Base-by-base conservation (phyloP, 2,888 invertebrate genomes). In the Osmoderma eremita region DNA sequence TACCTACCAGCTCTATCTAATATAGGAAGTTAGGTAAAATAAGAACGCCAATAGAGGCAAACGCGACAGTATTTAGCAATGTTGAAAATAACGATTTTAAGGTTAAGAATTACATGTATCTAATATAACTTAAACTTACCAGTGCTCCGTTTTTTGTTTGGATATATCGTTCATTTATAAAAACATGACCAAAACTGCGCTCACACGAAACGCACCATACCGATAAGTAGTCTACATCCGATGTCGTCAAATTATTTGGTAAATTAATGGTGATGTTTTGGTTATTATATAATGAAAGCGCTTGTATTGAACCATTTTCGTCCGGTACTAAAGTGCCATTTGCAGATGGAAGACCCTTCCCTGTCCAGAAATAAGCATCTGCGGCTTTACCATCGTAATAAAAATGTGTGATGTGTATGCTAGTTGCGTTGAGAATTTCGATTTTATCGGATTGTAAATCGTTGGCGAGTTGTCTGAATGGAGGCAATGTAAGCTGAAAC, bases 321-420 rank as follows among this genome's bases (percentile, higher is more conserved):
- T 69, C 54, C 0, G 69, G 67, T 12, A 75, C 65, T 5, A 67
- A 12, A 8, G 50, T 70, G 12, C 72, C 73, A 10, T 65, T 65
- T 10, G 38, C 48, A 0, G 65, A 48, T 0, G 73, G 71, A 54
- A 54, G 41, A 15, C 75, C 73, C 22, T 56, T 70, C 42, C 75
- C 75, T 5, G 70, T 71, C 69, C 70, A 69, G 65, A 75, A 74
- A 58, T 73, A 67, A 2, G 73, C 72, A 41, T 73, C 73, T 10
- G 73, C 70, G 2, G 67, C 72, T 64, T 58, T 65, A 5, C 75
- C 75, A 67, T 74, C 72, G 65, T 72, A 74, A 56, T 73, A 67
- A 4, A 75, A 67, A 17, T 74, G 65, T 15, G 67, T 50, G 30
- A 75, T 70, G 38, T 65, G 66, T 24, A 75, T 65, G 3, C 70